A percentile compares a stretch with the other conserved stretches of the same genome.
Evolutionary conservation across 2,113 vertebrate genomes (phyloP).

Genomic region (Lophura nycthemera): DNA sequence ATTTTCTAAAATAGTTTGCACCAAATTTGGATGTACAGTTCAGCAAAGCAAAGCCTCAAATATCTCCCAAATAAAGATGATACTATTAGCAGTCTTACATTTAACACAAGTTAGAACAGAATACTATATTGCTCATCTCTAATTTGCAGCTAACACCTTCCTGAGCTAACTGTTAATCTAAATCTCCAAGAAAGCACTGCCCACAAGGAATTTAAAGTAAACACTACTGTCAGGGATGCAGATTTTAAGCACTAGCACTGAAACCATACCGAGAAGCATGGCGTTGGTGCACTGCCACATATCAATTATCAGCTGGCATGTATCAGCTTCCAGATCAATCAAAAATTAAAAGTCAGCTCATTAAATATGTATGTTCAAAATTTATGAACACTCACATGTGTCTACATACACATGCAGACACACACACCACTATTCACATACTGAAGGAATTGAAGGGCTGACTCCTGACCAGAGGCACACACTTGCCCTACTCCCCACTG

Average conservation of each 20-base stretch:
- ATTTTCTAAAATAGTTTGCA: slow-evolving; percentile 37
- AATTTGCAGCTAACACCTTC: not conserved
- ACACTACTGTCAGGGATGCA: not conserved
- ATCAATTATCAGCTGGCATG: not conserved
- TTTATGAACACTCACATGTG: not conserved
- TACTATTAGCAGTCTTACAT: slow-evolving; percentile 11
- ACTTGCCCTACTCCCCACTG: not conserved
- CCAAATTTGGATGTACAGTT: slow-evolving; percentile 48
- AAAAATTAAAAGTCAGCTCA: not conserved
- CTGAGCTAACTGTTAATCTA: not conserved
- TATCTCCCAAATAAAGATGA: slow-evolving; percentile 36
- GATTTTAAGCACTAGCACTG: not conserved
- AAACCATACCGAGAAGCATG: not conserved
- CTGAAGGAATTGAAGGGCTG: not conserved
- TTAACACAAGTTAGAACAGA: not conserved
- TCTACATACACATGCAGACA: accelerated
- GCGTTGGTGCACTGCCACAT: not conserved
- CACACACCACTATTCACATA: not conserved
- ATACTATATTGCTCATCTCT: not conserved
- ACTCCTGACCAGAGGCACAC: not conserved
- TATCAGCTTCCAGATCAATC: not conserved
- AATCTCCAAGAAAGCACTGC: not conserved
- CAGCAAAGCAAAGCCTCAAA: slow-evolving; percentile 11
- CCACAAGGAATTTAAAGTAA: not conserved
- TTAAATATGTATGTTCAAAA: not conserved